Percentiles rank a stretch among this genome's conserved stretches.
Evolutionary conservation across 2,888 invertebrate species (phyloP).

Genomic region (Hirtodrosophila histrioides): DNA sequence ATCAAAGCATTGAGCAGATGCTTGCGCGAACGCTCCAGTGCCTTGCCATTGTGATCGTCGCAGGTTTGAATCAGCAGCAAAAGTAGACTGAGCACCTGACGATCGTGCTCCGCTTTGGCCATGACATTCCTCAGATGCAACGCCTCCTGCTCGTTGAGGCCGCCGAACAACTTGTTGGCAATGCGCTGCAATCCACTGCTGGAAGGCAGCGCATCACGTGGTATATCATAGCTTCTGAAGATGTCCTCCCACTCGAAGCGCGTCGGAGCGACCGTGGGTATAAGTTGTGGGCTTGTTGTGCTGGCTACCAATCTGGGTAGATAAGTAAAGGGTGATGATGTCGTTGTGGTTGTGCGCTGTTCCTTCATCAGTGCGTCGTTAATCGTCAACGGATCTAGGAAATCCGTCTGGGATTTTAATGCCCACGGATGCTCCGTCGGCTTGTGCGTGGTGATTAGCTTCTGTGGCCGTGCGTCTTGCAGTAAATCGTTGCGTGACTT

Average conservation of each 20-base stretch:
- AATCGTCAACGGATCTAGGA: slow-evolving; percentile 89
- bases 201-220: slow-evolving; percentile 85
- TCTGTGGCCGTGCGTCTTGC: slow-evolving; percentile 54
- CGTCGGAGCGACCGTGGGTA: slow-evolving; percentile 78
- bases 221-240: slow-evolving; percentile 85
- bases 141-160: slow-evolving; percentile 90
- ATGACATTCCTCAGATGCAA: slow-evolving; percentile 91
- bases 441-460: slow-evolving; percentile 61
- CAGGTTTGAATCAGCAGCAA: slow-evolving; percentile 91
- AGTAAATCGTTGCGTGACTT: slow-evolving; percentile 85
- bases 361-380: slow-evolving; percentile 88
- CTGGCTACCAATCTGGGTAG: slow-evolving; percentile 28
- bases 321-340: slow-evolving; percentile 82
- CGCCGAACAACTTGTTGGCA: slow-evolving; percentile 91
- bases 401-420: slow-evolving; percentile 87
- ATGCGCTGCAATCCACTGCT: slow-evolving; percentile 88
- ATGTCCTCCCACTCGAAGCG: slow-evolving; percentile 83
- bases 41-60: slow-evolving; percentile 89
- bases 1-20: slow-evolving; percentile 89
- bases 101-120: slow-evolving; percentile 92
- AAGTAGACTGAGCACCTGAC: slow-evolving; percentile 90
- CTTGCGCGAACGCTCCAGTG: slow-evolving; percentile 89
- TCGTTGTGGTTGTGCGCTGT: slow-evolving; percentile 59
- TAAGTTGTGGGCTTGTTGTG: slow-evolving; percentile 35
- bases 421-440: slow-evolving; percentile 85